These are phyloP conservation scores for Capreolus pygargus DNA, from an alignment of 2,113 vertebrate species.

Conservation along the genomic window DNA sequence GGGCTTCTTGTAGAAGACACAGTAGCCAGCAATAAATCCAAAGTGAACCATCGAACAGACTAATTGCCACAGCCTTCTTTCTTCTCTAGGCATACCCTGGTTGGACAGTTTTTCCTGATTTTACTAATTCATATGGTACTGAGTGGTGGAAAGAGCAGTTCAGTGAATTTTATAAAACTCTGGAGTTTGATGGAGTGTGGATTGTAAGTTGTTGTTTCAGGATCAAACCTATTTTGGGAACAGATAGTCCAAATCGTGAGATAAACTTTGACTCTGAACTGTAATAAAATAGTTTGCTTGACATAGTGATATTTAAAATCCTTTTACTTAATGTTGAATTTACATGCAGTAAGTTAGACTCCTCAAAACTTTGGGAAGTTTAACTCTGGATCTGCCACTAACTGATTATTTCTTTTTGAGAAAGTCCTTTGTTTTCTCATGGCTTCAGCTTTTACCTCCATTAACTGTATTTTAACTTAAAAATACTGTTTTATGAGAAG, in stretches of 20 bases:
- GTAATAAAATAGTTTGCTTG: background rate
- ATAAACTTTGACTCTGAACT: background rate
- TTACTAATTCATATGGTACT: slow-evolving; percentile 82
- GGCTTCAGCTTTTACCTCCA: background rate
- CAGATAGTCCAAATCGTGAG: background rate
- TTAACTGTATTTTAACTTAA: background rate
- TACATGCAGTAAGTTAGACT: background rate
- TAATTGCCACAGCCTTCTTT: background rate
- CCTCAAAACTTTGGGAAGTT: background rate
- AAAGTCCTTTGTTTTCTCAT: background rate
- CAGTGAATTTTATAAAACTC: slow-evolving; percentile 71
- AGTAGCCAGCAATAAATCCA: background rate
- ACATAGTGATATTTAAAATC: background rate
- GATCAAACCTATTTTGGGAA: background rate
- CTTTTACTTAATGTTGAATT: background rate
- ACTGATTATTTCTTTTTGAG: background rate
- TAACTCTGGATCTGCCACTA: background rate
- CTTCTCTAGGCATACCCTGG: slow-evolving; percentile 91
- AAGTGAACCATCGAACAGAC: background rate
- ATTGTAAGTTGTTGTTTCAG: slow-evolving; percentile 87
- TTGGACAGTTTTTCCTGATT: slow-evolving; percentile 92
- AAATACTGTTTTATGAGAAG: background rate
- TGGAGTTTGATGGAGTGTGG: slow-evolving; percentile 95
- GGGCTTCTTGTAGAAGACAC: background rate
- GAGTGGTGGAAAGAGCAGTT: slow-evolving; percentile 92